These are phyloP conservation scores for Meriones psammophilus DNA, from an alignment of 2,797 vertebrate species.

Conservation along the genomic window DNA sequence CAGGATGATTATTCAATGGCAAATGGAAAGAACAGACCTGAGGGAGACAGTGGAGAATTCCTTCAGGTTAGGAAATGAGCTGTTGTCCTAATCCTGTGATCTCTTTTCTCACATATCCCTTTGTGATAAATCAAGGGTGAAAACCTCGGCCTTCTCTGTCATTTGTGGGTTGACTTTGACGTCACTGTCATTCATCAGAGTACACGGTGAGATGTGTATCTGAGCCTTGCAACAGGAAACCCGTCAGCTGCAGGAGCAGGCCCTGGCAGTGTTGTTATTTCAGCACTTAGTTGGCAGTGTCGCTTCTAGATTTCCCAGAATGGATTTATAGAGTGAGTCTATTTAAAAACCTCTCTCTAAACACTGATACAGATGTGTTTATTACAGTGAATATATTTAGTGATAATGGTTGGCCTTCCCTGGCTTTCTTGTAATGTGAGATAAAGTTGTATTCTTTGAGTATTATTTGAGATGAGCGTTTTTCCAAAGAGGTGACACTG, in stretches of 20 bases:
- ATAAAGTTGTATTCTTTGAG: constrained; percentile 1
- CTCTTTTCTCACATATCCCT: neutral
- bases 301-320: constrained; percentile 55
- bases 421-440: neutral
- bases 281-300: neutral
- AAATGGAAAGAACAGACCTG: neutral
- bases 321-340: constrained; percentile 30
- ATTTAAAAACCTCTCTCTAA: constrained; percentile 64
- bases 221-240: constrained; percentile 65
- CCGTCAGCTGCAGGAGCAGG: neutral
- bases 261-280: neutral
- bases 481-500: neutral
- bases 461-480: constrained; percentile 24
- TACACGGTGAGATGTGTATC: neutral
- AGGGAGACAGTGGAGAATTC: neutral
- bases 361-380: constrained; percentile 8
- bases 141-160: accelerated
- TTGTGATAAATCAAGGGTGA: accelerated
- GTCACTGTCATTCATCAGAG: constrained; percentile 20
- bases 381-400: neutral
- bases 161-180: constrained; percentile 43
- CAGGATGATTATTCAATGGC: neutral
- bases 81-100: accelerated
- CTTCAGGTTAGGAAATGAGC: neutral
- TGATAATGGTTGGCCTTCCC: neutral